These are phyloP conservation scores for Leptobrachium leishanense DNA, from an alignment of 2,113 vertebrate genomes.

Conservation along the genomic window DNA sequence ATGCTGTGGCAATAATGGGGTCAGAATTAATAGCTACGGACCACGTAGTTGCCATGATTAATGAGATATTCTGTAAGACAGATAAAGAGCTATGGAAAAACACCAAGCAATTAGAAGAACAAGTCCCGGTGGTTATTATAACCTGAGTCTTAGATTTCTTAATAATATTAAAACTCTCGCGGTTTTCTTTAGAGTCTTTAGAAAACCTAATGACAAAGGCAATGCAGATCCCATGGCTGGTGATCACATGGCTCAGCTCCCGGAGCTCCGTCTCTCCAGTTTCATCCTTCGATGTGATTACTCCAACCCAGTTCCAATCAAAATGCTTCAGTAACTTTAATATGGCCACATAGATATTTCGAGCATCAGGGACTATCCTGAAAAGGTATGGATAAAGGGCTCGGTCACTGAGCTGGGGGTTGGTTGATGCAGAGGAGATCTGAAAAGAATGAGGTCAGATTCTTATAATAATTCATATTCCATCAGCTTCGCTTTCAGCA, in stretches of 20 bases:
- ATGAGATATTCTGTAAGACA: not conserved
- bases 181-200: not conserved
- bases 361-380: too few relatives aligned
- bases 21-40: not conserved
- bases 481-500: too few relatives aligned
- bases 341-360: not conserved
- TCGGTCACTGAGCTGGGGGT: not conserved
- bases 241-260: not conserved
- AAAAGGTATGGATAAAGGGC: too few relatives aligned
- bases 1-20: not conserved
- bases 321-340: not conserved
- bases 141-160: not conserved
- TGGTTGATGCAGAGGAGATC: not conserved
- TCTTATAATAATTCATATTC: too few relatives aligned
- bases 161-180: not conserved
- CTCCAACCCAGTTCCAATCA: conserved; percentile 3
- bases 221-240: conserved; percentile 2
- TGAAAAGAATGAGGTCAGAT: not conserved
- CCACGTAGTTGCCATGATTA: not conserved
- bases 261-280: too few relatives aligned
- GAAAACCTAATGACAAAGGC: not conserved
- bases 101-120: too few relatives aligned
- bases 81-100: not conserved
- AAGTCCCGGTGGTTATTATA: not conserved
- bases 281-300: not conserved